Base-by-base conservation (phyloP, 1,140 invertebrate species). In the Tyrophagus putrescentiae region DNA sequence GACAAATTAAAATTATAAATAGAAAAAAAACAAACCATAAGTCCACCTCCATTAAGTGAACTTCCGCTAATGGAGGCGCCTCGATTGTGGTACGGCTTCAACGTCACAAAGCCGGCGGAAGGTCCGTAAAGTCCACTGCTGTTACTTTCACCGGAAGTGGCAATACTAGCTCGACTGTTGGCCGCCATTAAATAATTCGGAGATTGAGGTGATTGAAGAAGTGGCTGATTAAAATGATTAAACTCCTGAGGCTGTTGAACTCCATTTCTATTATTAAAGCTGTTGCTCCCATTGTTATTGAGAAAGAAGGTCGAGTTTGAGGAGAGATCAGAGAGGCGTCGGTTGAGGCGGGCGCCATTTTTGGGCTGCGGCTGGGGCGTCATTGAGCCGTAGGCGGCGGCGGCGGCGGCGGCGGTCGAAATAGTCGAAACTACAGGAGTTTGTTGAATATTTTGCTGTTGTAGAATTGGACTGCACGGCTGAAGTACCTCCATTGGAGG, bases 311-410 rank as follows among this genome's bases (percentile, higher is more conserved):
- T 33, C n/a, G 52, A 54, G 27, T 54, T 54, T 11, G 13, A 7
- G n/a, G 57, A 42, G 18, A 42, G 13, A 27, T 59, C 57, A 3
- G 57, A 59, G 23, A 45, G 36, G 1, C 57, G 57, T 4, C 57
- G 57, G 25, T 28, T 6, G 6, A 59, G 39, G 9, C 45, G 7
- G 18, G 7, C 21, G 2, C 31, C n/a, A 61, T 57, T 48, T 72
- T 70, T 54, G 7, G 25, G 13, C 0, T 70, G 68, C 0, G 75
- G 73, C 52, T 69, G 57, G 41, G 52, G 81, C 3, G 82, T 82
- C 1, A 84, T 85, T 1, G 84, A 52, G 85, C 50, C 67, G 9
- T 82, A 83, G 56, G 85, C 82, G 36, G 85, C 68, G 18, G 83
- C 84, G 1, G 84, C 25, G 68, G 68, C 28, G 70, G 67, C 36